Conservation (phyloP, 2,113 vertebrate species). For the Narcine bancroftii region DNA sequence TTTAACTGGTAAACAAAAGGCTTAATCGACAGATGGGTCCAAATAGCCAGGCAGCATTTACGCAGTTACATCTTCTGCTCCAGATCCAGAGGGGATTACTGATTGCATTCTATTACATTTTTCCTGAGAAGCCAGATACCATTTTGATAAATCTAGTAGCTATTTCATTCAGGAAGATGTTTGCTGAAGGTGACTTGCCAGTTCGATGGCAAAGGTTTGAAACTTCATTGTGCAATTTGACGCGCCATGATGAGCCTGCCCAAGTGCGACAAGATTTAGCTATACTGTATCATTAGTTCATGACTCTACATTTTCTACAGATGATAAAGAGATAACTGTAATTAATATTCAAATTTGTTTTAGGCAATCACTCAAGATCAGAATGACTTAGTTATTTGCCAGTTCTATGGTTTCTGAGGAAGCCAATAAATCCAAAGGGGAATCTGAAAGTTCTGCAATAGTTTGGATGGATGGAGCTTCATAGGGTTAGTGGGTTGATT, state of each 20-base stretch:
- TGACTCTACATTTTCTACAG: neutral
- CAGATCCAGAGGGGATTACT: conserved; percentile 5
- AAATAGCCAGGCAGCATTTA: neutral
- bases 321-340: neutral
- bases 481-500: too few relatives aligned
- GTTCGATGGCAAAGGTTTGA: neutral
- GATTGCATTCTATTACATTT: neutral
- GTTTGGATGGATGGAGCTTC: too few relatives aligned
- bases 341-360: neutral
- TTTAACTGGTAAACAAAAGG: neutral
- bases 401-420: too few relatives aligned
- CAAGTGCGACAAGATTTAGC: too few relatives aligned
- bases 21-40: neutral
- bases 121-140: neutral
- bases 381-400: too few relatives aligned
- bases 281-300: too few relatives aligned
- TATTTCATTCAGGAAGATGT: neutral
- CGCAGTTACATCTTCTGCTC: neutral
- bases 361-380: too few relatives aligned
- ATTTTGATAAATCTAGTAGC: neutral
- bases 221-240: neutral
- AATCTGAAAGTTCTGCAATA: too few relatives aligned
- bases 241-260: neutral
- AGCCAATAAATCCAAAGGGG: too few relatives aligned
- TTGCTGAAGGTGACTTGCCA: neutral